Evolutionary conservation across 1,140 invertebrate species (phyloP).

Genomic region (Rhagoletis pomonella): DNA sequence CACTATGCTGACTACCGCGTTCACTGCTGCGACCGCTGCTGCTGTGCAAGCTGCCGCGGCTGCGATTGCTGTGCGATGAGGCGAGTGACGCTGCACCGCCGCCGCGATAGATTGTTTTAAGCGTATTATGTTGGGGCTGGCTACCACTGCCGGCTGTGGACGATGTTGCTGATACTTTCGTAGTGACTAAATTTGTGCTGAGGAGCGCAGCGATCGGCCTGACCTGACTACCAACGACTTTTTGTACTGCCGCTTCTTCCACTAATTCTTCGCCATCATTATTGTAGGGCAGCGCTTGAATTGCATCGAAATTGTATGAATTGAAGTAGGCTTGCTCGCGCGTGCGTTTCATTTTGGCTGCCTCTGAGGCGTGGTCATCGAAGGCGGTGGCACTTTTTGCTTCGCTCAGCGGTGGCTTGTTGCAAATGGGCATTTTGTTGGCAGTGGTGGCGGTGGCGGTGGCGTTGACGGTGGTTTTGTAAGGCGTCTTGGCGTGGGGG

Average conservation of each 20-base stretch:
- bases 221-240: not conserved
- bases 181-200: not conserved
- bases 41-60: constrained; percentile 36
- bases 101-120: constrained; percentile 18
- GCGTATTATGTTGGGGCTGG: constrained; percentile 38
- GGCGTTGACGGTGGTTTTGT: not conserved
- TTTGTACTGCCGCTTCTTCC: not conserved
- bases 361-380: constrained; percentile 70
- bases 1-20: constrained; percentile 29
- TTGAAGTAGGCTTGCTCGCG: constrained; percentile 72
- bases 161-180: not conserved
- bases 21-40: constrained; percentile 55
- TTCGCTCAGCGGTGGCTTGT: constrained; percentile 62
- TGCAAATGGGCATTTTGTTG: constrained; percentile 69
- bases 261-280: constrained; percentile 60
- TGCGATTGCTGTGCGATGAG: constrained; percentile 51
- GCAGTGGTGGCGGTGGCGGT: not conserved
- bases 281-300: constrained; percentile 67
- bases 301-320: constrained; percentile 73
- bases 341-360: constrained; percentile 69
- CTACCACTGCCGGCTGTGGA: not conserved
- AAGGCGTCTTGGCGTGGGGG: not conserved
- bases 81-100: not conserved
- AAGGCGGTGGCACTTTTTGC: constrained; percentile 65
- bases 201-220: not conserved